These are phyloP conservation scores for Tokudaia muenninki DNA, from an alignment of 2,797 vertebrate species.

Conservation along the genomic window DNA sequence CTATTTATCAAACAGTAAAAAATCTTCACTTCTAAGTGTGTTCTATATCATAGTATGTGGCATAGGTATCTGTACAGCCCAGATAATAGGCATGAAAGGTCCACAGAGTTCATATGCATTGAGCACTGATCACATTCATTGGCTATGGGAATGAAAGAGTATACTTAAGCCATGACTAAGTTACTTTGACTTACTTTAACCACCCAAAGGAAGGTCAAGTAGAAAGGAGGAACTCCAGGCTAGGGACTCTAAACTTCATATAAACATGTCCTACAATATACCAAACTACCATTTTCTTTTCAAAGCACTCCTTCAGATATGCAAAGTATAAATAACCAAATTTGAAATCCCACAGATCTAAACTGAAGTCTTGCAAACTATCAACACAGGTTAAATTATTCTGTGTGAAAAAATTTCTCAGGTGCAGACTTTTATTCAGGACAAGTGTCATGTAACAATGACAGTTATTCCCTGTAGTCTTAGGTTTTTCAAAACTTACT, in stretches of 20 bases:
- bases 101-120: not conserved
- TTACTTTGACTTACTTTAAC: not conserved
- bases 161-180: not conserved
- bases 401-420: not conserved
- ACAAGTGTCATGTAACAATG: not conserved
- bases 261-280: not conserved
- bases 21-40: not conserved
- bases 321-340: not conserved
- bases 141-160: not conserved
- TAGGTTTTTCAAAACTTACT: not conserved
- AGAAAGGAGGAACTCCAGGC: not conserved
- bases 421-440: not conserved
- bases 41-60: not conserved
- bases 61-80: not conserved
- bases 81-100: not conserved
- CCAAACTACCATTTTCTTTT: not conserved
- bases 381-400: not conserved
- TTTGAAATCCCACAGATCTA: not conserved
- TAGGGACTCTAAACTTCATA: not conserved
- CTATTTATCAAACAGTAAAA: not conserved
- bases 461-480: not conserved
- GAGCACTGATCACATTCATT: not conserved
- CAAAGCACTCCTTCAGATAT: constrained; percentile 10
- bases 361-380: not conserved
- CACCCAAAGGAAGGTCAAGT: not conserved